A percentile compares a stretch with the other conserved stretches of the same genome.
phyloP scores from a whole-genome alignment of 53 echinoderm and acorn worm species.

The Holothuria scabra region DNA sequence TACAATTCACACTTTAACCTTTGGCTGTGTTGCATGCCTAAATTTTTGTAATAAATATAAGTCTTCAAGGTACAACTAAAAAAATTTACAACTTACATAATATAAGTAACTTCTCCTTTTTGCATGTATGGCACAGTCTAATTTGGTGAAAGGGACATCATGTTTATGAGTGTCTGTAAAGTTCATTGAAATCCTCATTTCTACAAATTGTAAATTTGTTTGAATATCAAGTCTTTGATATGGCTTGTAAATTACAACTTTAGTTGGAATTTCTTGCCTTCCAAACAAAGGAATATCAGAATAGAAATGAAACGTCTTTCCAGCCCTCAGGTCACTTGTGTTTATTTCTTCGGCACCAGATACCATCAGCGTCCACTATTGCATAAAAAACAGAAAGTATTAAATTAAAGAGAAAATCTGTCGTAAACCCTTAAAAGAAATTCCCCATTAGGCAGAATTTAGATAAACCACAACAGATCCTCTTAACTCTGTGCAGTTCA shows the following conservation, averaged over 20 bases:
- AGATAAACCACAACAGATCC: too few relatives aligned
- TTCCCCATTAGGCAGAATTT: too few relatives aligned
- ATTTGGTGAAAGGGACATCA: constrained; percentile 15
- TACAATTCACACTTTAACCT: too few relatives aligned
- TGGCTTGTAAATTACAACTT: constrained; percentile 41
- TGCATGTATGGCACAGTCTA: constrained; percentile 39
- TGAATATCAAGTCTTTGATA: constrained; percentile 37
- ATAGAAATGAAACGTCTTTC: constrained; percentile 42
- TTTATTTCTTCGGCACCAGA: constrained; percentile 23
- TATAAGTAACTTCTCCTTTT: constrained; percentile 37
- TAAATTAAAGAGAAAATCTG: too few relatives aligned
- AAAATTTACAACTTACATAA: constrained; percentile 21
- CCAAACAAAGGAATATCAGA: constrained; percentile 25
- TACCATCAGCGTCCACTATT: constrained; percentile 45
- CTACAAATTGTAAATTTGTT: constrained; percentile 11
- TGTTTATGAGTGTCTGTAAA: constrained; percentile 19
- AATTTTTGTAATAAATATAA: too few relatives aligned
- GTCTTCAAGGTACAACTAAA: too few relatives aligned
- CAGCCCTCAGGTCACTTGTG: background rate
- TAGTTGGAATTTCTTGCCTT: constrained; percentile 27
- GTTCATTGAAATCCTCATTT: constrained; percentile 46
- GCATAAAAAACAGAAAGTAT: background rate
- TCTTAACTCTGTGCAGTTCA: too few relatives aligned
- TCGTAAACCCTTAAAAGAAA: too few relatives aligned
- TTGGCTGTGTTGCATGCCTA: too few relatives aligned